phyloP scores from a whole-genome alignment of 1,140 invertebrate species.

The Rhagoletis pomonella region DNA sequence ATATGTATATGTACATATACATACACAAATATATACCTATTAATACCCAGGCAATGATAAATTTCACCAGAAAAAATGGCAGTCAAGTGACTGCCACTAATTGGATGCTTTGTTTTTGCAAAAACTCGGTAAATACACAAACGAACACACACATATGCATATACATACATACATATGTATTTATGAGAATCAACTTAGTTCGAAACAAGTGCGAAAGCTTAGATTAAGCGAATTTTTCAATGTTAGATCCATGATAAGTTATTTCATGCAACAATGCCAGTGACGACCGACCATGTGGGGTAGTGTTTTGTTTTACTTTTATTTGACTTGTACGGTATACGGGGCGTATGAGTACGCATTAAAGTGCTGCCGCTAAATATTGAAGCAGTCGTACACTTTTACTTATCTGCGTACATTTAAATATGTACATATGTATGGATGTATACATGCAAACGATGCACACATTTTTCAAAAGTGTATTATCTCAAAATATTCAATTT shows the following conservation, averaged over 20 bases:
- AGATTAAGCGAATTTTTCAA: conserved; percentile 25
- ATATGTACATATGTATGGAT: too few species aligned
- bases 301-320: not conserved
- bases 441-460: too few species aligned
- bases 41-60: not conserved
- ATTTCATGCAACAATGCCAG: conserved; percentile 35
- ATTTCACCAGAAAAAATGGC: not conserved
- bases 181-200: too few species aligned
- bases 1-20: not conserved
- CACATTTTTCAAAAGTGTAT: too few species aligned
- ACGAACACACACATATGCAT: not conserved
- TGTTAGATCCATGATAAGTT: conserved; percentile 34
- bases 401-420: too few species aligned
- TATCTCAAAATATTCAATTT: too few species aligned
- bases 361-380: not conserved
- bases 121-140: not conserved
- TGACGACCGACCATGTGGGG: not conserved
- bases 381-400: too few species aligned
- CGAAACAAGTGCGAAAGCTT: not conserved
- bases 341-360: not conserved
- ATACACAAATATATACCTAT: not conserved
- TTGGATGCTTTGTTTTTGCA: conserved; percentile 44
- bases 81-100: conserved; percentile 15
- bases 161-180: not conserved
- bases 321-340: not conserved